These are phyloP conservation scores for Leptopilina syphax DNA, from an alignment of 2,888 invertebrate genomes.

Conservation along the genomic window DNA sequence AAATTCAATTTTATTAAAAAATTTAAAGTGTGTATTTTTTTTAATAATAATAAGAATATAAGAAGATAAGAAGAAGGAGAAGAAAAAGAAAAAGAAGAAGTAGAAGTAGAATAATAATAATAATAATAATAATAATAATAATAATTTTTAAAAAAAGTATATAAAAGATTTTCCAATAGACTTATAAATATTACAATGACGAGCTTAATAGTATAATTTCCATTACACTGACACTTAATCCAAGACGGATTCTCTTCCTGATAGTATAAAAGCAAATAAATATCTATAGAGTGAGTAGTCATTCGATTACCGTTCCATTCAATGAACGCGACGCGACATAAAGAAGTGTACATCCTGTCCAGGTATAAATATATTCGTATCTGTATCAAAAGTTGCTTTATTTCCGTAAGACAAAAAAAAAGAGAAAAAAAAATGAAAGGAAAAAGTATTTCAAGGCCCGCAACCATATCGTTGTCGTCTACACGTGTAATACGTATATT, in stretches of 20 bases:
- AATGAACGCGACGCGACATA: slow-evolving; percentile 15
- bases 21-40: no score
- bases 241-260: slow-evolving; percentile 3
- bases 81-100: no score
- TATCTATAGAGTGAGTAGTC: not conserved
- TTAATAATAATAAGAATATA: no score
- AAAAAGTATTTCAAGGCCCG: slow-evolving; percentile 20
- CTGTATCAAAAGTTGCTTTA: slow-evolving; percentile 21
- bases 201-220: not conserved
- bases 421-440: not conserved
- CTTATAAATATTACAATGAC: no score
- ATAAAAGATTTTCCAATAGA: no score
- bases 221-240: slow-evolving; percentile 21
- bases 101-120: no score
- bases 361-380: slow-evolving; percentile 17
- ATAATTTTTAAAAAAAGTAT: no score
- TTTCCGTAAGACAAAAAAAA: slow-evolving; percentile 11
- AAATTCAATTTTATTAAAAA: no score
- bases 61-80: no score
- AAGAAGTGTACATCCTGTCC: slow-evolving; percentile 20
- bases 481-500: slow-evolving; percentile 29
- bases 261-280: slow-evolving; percentile 20
- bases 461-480: slow-evolving; percentile 25
- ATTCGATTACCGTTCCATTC: slow-evolving; percentile 34
- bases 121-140: no score